Evolutionary conservation across 2,113 vertebrate species (phyloP).

Genomic region (Eretmochelys imbricata): DNA sequence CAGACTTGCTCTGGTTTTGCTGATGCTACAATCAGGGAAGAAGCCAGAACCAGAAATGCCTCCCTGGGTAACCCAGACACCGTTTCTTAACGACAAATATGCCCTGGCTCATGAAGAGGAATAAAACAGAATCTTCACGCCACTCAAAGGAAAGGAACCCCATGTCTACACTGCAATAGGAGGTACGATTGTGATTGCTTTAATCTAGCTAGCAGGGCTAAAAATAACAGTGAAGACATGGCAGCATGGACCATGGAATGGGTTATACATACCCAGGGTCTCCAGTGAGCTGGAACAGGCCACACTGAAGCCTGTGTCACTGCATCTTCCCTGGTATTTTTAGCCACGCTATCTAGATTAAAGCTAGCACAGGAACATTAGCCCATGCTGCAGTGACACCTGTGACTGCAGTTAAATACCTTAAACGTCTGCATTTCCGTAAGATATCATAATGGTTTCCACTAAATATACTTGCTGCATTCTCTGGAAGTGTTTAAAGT

Average conservation of each 20-base stretch:
- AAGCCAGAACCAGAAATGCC: conserved; percentile 33
- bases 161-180: background rate
- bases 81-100: background rate
- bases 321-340: background rate
- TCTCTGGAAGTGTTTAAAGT: conserved; percentile 50
- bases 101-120: background rate
- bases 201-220: background rate
- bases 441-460: conserved; percentile 34
- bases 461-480: conserved; percentile 17
- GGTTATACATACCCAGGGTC: background rate
- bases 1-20: conserved; percentile 65
- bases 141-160: background rate
- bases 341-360: background rate
- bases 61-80: background rate
- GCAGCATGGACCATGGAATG: background rate
- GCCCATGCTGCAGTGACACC: background rate
- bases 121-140: background rate
- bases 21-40: conserved; percentile 37
- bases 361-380: background rate
- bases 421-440: background rate
- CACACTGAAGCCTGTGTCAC: background rate
- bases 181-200: background rate
- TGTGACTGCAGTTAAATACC: background rate
- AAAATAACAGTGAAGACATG: background rate
- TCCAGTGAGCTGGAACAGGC: background rate